Evolutionary conservation across 2,888 invertebrate species (phyloP).

Genomic region (Cephalotes varians): DNA sequence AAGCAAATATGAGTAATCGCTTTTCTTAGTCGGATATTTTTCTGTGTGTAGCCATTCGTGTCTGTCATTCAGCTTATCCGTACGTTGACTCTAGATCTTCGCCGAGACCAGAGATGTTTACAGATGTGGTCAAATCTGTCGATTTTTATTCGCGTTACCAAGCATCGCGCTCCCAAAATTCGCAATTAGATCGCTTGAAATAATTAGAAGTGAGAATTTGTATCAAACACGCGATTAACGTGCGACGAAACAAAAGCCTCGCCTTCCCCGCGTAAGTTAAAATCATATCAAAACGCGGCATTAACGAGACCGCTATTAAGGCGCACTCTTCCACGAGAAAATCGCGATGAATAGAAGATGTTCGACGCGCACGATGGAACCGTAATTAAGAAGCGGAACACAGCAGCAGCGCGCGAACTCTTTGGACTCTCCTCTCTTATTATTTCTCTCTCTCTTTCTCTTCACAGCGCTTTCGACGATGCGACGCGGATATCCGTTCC

Average conservation of each 20-base stretch:
- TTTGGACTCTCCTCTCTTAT: background rate
- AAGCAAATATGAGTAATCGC: background rate
- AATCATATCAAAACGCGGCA: constrained; percentile 5
- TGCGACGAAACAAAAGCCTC: constrained; percentile 2
- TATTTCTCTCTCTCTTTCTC: background rate
- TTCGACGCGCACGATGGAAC: background rate
- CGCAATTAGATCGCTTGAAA: background rate
- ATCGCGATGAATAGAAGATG: constrained; percentile 38
- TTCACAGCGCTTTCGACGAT: constrained; percentile 14
- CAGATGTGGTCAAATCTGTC: background rate
- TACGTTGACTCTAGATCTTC: background rate
- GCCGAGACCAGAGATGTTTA: background rate
- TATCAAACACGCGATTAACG: background rate
- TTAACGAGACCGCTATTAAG: constrained; percentile 30
- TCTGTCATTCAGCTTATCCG: constrained; percentile 12
- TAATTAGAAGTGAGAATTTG: background rate
- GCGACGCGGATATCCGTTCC: constrained; percentile 64
- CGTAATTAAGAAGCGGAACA: constrained; percentile 50
- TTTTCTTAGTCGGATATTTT: background rate
- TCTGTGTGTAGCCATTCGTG: background rate
- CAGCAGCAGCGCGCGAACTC: constrained; percentile 3
- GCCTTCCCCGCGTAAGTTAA: background rate
- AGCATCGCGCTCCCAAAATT: constrained; percentile 20
- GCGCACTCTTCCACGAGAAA: constrained; percentile 16
- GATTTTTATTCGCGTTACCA: constrained; percentile 11